Evolutionary conservation across 1,140 invertebrate genomes (phyloP).

Genomic region (Drosophila melanica): DNA sequence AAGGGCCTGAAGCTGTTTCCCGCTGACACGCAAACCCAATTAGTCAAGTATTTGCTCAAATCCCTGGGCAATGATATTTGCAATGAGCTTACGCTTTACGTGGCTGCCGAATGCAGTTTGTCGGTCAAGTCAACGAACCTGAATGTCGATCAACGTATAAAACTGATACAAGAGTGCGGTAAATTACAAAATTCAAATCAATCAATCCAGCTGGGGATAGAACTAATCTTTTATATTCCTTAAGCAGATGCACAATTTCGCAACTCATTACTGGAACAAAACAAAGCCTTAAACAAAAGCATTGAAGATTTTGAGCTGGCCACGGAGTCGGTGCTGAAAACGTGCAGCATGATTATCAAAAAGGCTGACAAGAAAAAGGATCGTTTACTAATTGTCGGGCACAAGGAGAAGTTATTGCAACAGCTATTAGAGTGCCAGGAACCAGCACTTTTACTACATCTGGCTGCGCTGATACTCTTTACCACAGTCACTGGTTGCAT

Average conservation of each 20-base stretch:
- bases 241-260: constrained; percentile 85
- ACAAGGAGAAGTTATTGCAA: constrained; percentile 92
- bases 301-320: constrained; percentile 91
- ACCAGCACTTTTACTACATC: constrained; percentile 92
- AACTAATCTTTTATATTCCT: not conserved
- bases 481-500: constrained; percentile 91
- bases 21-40: constrained; percentile 86
- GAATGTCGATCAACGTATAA: constrained; percentile 88
- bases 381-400: constrained; percentile 89
- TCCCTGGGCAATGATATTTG: constrained; percentile 92
- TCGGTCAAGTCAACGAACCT: constrained; percentile 85
- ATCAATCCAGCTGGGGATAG: not conserved
- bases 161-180: constrained; percentile 87
- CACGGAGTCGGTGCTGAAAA: constrained; percentile 89
- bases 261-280: constrained; percentile 86
- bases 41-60: constrained; percentile 93
- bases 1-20: constrained; percentile 91
- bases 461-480: constrained; percentile 92
- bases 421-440: constrained; percentile 90
- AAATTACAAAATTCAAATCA: constrained; percentile 11
- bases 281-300: constrained; percentile 87
- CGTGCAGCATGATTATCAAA: constrained; percentile 92
- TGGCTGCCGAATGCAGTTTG: constrained; percentile 87
- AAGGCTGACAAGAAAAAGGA: constrained; percentile 96
- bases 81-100: constrained; percentile 90